These are phyloP conservation scores for Hypolimnas misippus DNA, from an alignment of 2,888 invertebrate genomes.

Conservation along the genomic window DNA sequence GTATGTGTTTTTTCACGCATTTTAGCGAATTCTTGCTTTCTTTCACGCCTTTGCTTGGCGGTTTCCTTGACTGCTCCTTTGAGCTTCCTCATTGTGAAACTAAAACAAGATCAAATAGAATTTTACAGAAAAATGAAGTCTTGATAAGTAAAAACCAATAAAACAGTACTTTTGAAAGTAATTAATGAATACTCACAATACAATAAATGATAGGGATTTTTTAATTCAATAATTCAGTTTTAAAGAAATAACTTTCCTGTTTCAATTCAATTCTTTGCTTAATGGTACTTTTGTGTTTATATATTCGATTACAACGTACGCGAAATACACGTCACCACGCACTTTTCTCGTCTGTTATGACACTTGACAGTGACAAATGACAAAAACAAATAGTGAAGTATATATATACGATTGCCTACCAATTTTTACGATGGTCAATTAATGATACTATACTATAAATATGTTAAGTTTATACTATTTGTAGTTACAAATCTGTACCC, in stretches of 20 bases:
- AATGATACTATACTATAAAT: too few species aligned
- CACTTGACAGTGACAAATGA: constrained; percentile 9
- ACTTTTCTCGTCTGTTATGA: constrained; percentile 10
- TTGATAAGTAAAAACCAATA: not conserved
- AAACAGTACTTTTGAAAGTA: not conserved
- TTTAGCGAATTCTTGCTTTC: constrained; percentile 92
- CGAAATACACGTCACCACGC: constrained; percentile 27
- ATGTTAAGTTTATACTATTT: too few species aligned
- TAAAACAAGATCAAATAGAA: constrained; percentile 48
- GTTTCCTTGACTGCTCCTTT: constrained; percentile 93
- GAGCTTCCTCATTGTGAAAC: constrained; percentile 88
- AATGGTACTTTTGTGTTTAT: constrained; percentile 3
- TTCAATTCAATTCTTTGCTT: not conserved
- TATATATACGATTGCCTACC: too few species aligned
- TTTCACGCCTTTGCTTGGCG: constrained; percentile 91
- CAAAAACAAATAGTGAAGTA: not conserved
- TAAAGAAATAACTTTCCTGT: too few species aligned
- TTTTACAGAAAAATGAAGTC: constrained; percentile 10
- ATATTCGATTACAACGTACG: not conserved
- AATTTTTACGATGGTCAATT: too few species aligned
- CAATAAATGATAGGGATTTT: not conserved
- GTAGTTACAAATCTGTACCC: too few species aligned
- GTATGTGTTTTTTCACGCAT: constrained; percentile 91
- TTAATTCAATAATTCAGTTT: not conserved
- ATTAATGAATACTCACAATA: not conserved